Evolutionary conservation across 2,888 invertebrate genomes (phyloP).

Genomic region (Pseudococcus jackbeardsleyi): DNA sequence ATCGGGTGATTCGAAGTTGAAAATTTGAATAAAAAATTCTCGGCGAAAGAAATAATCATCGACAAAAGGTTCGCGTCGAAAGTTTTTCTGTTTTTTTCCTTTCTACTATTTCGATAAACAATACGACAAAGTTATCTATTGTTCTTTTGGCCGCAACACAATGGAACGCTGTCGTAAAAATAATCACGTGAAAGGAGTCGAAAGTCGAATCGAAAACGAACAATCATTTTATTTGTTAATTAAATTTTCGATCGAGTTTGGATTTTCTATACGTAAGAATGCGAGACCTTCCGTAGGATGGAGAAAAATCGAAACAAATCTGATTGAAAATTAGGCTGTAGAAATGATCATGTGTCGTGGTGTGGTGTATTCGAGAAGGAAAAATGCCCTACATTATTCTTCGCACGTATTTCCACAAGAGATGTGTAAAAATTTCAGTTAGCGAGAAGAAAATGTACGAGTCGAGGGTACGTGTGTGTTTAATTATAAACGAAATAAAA

Average conservation of each 20-base stretch:
- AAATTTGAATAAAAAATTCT: not conserved
- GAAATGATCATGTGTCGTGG: not conserved
- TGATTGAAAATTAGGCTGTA: not conserved
- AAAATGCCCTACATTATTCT: not conserved
- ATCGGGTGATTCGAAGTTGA: not conserved
- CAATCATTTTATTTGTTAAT: conserved; percentile 2
- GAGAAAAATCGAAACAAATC: not conserved
- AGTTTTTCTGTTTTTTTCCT: not conserved
- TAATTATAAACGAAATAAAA: conserved; percentile 24
- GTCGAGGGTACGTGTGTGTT: not conserved
- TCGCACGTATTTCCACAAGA: not conserved
- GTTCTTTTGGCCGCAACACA: conserved; percentile 3
- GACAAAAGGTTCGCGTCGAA: not conserved
- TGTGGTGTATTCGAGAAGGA: not conserved
- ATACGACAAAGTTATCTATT: conserved; percentile 7
- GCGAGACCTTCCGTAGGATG: not conserved
- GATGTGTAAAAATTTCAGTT: not conserved
- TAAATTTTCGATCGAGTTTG: not conserved
- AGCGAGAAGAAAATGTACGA: not conserved
- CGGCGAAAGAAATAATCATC: not conserved
- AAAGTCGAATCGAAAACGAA: not conserved
- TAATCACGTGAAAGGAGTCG: not conserved
- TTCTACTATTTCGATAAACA: conserved; percentile 1
- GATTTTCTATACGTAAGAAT: not conserved
- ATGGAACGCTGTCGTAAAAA: not conserved